These are phyloP conservation scores for Prunella himalayana DNA, from an alignment of 2,113 vertebrate species.

Conservation along the genomic window DNA sequence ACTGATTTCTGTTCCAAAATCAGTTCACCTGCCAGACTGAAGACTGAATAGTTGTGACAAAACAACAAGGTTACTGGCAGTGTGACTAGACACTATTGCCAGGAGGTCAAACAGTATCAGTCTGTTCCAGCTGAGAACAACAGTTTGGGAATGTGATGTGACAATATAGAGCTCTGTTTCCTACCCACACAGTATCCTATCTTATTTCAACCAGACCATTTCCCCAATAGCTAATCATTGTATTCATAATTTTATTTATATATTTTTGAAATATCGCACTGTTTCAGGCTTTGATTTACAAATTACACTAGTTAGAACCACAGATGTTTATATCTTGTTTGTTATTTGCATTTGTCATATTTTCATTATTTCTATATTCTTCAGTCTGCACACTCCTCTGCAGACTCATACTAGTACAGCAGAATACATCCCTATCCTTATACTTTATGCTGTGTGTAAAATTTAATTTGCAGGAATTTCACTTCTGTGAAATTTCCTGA, in stretches of 20 bases:
- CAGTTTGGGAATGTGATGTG: not conserved
- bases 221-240: not conserved
- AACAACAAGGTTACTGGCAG: not conserved
- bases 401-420: not conserved
- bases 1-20: not conserved
- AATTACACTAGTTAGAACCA: not conserved
- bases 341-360: not conserved
- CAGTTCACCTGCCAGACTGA: not conserved
- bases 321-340: not conserved
- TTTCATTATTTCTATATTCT: not conserved
- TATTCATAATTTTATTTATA: not conserved
- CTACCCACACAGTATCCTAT: not conserved
- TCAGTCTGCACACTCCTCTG: not conserved
- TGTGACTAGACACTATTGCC: not conserved
- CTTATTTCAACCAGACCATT: not conserved
- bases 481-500: not conserved
- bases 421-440: not conserved
- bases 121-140: slow-evolving; percentile 23
- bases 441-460: not conserved
- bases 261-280: not conserved
- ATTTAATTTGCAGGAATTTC: not conserved
- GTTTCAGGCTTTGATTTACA: not conserved
- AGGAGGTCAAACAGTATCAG: slow-evolving; percentile 32
- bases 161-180: not conserved
- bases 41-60: not conserved